Evolutionary conservation across 1,140 invertebrate species (phyloP).

Genomic region (Orchestia grillus): DNA sequence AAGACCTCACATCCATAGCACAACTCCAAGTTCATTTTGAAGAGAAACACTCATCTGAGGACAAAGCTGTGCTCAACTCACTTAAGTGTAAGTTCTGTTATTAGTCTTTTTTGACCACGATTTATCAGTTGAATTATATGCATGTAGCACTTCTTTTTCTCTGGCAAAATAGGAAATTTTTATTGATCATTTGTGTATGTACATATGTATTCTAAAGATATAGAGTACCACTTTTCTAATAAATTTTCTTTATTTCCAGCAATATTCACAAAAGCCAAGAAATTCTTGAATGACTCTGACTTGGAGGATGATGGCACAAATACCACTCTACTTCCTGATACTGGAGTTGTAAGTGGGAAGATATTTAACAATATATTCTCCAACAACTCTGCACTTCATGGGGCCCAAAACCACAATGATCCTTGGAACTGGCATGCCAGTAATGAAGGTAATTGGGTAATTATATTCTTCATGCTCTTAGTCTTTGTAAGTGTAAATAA

Average conservation of each 20-base stretch:
- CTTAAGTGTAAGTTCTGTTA: slow-evolving; percentile 79
- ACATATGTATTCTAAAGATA: background rate
- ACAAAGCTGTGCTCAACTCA: slow-evolving; percentile 90
- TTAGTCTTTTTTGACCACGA: background rate
- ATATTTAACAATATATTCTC: slow-evolving; percentile 20
- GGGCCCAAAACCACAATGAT: slow-evolving; percentile 1
- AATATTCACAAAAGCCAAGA: slow-evolving; percentile 34
- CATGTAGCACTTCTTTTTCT: too few species aligned
- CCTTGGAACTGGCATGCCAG: slow-evolving; percentile 38
- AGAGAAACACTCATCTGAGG: slow-evolving; percentile 82
- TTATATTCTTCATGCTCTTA: background rate
- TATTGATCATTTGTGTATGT: background rate
- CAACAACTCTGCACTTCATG: background rate
- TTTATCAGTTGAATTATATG: background rate
- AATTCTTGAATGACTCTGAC: slow-evolving; percentile 35
- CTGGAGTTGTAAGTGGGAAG: background rate
- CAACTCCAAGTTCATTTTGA: slow-evolving; percentile 90
- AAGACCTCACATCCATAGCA: slow-evolving; percentile 85
- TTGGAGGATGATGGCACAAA: background rate
- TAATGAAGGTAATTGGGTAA: background rate
- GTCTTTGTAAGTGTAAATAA: background rate
- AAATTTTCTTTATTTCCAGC: background rate
- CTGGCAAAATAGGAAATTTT: too few species aligned
- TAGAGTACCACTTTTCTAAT: background rate
- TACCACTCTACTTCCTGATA: background rate